Percentiles rank a stretch among this genome's conserved stretches.
Conservation (phyloP, 2,888 invertebrate genomes). For the Leptopilina drosophilae region DNA sequence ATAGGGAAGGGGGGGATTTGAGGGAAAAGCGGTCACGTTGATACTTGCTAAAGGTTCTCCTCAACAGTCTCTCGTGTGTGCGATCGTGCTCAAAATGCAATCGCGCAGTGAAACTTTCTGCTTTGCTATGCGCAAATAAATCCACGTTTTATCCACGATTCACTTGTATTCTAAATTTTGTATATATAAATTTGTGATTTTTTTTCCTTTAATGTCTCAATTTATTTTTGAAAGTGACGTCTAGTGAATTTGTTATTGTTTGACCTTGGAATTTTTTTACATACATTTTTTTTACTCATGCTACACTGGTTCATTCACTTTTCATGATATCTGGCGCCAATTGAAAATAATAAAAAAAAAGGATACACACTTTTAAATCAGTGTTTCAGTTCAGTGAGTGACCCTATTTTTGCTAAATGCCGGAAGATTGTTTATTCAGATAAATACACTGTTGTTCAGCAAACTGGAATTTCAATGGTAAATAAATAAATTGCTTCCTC, state of each 20-base stretch:
- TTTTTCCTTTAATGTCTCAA: not conserved
- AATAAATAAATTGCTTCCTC: constrained; percentile 13
- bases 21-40: constrained; percentile 58
- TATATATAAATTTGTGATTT: not conserved
- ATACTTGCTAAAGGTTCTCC: constrained; percentile 45
- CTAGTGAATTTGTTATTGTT: constrained; percentile 1
- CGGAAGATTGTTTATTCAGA: constrained; percentile 10
- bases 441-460: not conserved
- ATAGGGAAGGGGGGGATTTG: constrained; percentile 43
- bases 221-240: not conserved
- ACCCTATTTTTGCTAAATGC: constrained; percentile 15
- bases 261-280: constrained; percentile 7
- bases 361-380: constrained; percentile 11
- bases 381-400: constrained; percentile 29
- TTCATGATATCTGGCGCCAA: constrained; percentile 15
- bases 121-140: not conserved
- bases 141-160: not conserved
- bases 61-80: constrained; percentile 50
- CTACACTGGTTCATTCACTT: constrained; percentile 34
- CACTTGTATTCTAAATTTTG: not conserved
- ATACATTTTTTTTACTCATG: constrained; percentile 2
- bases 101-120: constrained; percentile 40
- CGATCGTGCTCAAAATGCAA: constrained; percentile 44
- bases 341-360: not conserved
- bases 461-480: constrained; percentile 4